A percentile compares a stretch with the other conserved stretches of the same genome.
These are phyloP conservation scores for Polypedilum pembai DNA, from an alignment of 1,140 invertebrate species.

Conservation along the genomic window DNA sequence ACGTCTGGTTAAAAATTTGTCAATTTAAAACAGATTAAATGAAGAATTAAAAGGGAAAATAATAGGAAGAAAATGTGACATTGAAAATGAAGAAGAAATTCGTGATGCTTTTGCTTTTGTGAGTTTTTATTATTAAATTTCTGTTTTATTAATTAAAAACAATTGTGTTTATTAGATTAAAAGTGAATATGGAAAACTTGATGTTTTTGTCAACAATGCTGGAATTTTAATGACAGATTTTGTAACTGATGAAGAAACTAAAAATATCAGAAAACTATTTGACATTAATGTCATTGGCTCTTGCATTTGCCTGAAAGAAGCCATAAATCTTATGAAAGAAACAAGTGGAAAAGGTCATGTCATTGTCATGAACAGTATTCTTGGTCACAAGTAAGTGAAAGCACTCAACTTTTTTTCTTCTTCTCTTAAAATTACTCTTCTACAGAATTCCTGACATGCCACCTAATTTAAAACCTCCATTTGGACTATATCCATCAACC, in stretches of 20 bases:
- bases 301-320: constrained; percentile 49
- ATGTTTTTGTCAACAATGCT: constrained; percentile 41
- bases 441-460: constrained; percentile 44
- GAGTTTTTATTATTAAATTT: constrained; percentile 30
- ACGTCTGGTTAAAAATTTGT: no score
- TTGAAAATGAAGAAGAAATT: constrained; percentile 51
- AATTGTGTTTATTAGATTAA: constrained; percentile 31
- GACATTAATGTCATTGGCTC: constrained; percentile 55
- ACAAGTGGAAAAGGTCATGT: constrained; percentile 38
- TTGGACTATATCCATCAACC: constrained; percentile 50
- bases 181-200: constrained; percentile 35
- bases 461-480: constrained; percentile 39
- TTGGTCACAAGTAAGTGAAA: constrained; percentile 38
- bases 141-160: neutral
- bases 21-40: neutral
- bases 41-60: constrained; percentile 37
- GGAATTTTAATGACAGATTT: constrained; percentile 41
- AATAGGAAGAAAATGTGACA: constrained; percentile 46
- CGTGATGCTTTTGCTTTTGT: constrained; percentile 47
- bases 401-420: no score
- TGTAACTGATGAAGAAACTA: constrained; percentile 36
- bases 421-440: no score
- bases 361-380: constrained; percentile 45
- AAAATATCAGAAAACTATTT: constrained; percentile 42
- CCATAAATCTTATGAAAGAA: constrained; percentile 48